Conservation (phyloP, 2,113 vertebrate genomes). For the Copsychus sechellarum region DNA sequence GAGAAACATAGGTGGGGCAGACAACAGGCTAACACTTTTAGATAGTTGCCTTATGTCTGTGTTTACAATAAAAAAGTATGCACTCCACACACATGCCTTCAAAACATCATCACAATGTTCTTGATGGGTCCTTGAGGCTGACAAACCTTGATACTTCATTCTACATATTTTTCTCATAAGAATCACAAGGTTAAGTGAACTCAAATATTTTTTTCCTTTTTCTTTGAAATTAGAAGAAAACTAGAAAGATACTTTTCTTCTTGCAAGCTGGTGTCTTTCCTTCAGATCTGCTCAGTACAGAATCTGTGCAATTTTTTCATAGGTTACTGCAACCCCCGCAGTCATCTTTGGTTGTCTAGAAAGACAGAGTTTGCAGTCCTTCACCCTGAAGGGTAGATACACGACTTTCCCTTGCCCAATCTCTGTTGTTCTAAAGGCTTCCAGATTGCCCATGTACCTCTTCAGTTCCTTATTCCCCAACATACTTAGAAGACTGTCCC, state of each 20-base stretch:
- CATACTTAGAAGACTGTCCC: not conserved
- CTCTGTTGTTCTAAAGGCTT: not conserved
- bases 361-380: not conserved
- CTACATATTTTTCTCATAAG: not conserved
- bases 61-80: not conserved
- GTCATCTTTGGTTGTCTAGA: not conserved
- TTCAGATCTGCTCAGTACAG: not conserved
- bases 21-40: not conserved
- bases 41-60: not conserved
- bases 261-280: not conserved
- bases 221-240: not conserved
- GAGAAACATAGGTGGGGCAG: not conserved
- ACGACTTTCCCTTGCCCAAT: not conserved
- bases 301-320: not conserved
- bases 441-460: not conserved
- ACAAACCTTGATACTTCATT: not conserved
- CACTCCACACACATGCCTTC: rapidly evolving
- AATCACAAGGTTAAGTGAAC: not conserved
- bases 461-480: not conserved
- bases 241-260: not conserved
- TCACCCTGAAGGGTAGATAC: not conserved
- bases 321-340: not conserved
- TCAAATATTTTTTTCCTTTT: not conserved
- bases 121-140: not conserved
- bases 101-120: rapidly evolving